phyloP scores from a whole-genome alignment of 2,888 invertebrate species.

The Melinaea menophilus region DNA sequence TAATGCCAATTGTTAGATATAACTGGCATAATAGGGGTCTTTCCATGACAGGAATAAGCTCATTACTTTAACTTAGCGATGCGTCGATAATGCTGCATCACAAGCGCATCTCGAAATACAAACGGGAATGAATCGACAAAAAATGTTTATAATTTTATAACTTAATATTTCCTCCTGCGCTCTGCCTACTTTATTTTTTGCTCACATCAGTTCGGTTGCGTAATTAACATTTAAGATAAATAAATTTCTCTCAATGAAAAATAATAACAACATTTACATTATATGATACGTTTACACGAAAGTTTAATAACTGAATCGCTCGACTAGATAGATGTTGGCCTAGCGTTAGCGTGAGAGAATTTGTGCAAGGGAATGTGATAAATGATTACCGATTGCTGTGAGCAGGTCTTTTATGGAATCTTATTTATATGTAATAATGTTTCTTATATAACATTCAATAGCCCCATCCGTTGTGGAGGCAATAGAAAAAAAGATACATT shows the following conservation, averaged over 20 bases:
- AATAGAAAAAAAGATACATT: no score
- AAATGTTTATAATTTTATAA: no score
- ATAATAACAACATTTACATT: no score
- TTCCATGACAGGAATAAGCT: constrained; percentile 30
- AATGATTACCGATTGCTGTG: not conserved
- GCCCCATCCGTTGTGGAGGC: no score
- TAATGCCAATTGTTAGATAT: constrained; percentile 25
- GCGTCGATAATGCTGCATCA: constrained; percentile 21
- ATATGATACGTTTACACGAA: not conserved
- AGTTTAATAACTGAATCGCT: not conserved
- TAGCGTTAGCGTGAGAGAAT: constrained; percentile 4
- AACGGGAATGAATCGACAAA: not conserved
- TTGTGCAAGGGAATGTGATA: constrained; percentile 4
- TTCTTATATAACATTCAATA: not conserved
- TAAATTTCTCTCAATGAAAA: no score
- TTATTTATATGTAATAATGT: constrained; percentile 5
- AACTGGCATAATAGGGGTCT: constrained; percentile 24
- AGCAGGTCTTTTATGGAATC: constrained; percentile 6
- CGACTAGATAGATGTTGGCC: not conserved
- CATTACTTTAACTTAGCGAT: constrained; percentile 31
- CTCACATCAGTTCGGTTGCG: no score
- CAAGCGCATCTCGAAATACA: constrained; percentile 8
- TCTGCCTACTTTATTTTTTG: no score
- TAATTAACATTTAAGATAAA: no score
- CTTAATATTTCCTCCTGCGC: no score